Conservation (phyloP, 2,113 vertebrate species). For the Zeus faber region DNA sequence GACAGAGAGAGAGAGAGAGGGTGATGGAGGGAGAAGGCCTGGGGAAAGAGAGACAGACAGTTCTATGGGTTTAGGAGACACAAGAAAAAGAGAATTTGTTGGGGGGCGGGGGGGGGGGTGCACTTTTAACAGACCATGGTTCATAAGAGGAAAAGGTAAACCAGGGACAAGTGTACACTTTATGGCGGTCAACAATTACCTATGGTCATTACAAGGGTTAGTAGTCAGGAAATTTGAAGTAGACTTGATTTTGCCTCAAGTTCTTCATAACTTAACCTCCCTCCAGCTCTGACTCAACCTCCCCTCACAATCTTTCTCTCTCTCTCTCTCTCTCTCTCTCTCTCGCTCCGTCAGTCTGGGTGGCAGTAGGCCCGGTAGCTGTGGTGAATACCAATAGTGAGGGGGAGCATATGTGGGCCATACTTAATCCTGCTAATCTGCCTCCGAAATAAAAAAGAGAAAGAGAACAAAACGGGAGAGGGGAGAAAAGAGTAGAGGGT, state of each 20-base stretch:
- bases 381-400: conserved; percentile 92
- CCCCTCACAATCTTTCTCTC: conserved; percentile 11
- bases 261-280: no score
- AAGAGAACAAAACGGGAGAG: conserved; percentile 46
- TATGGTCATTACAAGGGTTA: no score
- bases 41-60: background rate
- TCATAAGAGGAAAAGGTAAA: no score
- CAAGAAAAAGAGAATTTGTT: no score
- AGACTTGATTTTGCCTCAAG: no score
- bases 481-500: conserved; percentile 34
- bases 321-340: conserved; percentile 11
- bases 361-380: conserved; percentile 78
- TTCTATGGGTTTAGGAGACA: no score
- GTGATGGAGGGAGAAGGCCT: background rate
- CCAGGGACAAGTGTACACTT: no score
- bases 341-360: conserved; percentile 78
- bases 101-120: no score
- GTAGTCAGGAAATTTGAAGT: no score
- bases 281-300: conserved; percentile 10
- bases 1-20: background rate
- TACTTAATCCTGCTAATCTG: conserved; percentile 98
- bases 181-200: no score
- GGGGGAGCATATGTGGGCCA: conserved; percentile 96
- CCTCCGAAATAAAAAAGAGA: conserved; percentile 79
- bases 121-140: no score